phyloP scores from a whole-genome alignment of 1,140 invertebrate species.

The Aphis gossypii region DNA sequence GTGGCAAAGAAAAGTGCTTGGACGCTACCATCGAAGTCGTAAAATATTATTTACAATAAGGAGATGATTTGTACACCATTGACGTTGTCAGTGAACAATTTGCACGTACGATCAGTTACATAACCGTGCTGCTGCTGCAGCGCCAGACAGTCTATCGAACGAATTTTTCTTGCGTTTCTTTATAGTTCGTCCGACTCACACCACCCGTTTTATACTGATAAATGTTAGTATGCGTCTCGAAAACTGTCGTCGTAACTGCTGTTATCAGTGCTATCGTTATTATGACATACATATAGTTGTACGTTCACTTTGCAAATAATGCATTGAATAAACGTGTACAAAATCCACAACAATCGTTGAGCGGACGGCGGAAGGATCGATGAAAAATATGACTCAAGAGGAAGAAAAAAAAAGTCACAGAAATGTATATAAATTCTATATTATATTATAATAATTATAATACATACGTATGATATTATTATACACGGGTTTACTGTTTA shows the following conservation, averaged over 20 bases:
- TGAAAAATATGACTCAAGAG: neutral
- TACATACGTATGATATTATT: neutral
- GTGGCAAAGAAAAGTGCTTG: neutral
- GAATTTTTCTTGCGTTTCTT: neutral
- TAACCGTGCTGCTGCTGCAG: neutral
- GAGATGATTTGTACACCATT: neutral
- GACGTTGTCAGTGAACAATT: neutral
- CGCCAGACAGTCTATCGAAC: neutral
- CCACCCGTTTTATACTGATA: neutral
- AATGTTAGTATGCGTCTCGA: neutral
- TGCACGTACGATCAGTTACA: neutral
- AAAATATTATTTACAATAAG: neutral
- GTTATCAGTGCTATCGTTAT: neutral
- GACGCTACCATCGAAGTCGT: neutral
- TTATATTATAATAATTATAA: neutral
- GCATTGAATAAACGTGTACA: neutral
- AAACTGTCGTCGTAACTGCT: neutral
- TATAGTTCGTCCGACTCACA: neutral
- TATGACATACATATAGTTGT: neutral
- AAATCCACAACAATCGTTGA: neutral
- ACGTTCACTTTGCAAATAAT: neutral
- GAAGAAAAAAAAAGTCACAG: neutral
- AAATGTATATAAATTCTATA: neutral
- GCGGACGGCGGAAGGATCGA: neutral
- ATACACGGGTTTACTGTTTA: neutral